A percentile compares a stretch with the other conserved stretches of the same genome.
These are phyloP conservation scores for Drosophila atroscutellata DNA, from an alignment of 2,888 invertebrate genomes.

Conservation along the genomic window DNA sequence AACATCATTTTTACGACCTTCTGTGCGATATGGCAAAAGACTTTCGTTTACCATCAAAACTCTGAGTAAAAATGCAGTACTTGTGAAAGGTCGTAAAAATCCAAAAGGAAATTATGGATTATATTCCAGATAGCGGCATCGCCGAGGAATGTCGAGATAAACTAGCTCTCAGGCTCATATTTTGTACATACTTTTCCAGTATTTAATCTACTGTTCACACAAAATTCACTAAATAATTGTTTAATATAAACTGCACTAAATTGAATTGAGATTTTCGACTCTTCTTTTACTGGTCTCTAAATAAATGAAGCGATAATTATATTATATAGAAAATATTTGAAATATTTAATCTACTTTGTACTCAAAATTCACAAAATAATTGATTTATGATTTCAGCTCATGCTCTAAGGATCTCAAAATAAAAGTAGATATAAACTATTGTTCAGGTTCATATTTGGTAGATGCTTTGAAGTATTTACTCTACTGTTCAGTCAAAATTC, in stretches of 20 bases:
- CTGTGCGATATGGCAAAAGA: slow-evolving; percentile 61
- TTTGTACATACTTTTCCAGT: slow-evolving; percentile 20
- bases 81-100: slow-evolving; percentile 70
- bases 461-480: neutral
- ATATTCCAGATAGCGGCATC: slow-evolving; percentile 62
- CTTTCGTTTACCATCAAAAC: slow-evolving; percentile 54
- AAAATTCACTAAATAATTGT: slow-evolving; percentile 7
- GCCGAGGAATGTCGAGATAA: slow-evolving; percentile 49
- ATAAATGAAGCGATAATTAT: neutral
- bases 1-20: slow-evolving; percentile 73
- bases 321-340: slow-evolving; percentile 8
- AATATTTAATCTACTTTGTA: slow-evolving; percentile 3
- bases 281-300: neutral
- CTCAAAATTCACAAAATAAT: neutral
- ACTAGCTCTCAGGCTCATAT: slow-evolving; percentile 39
- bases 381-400: neutral
- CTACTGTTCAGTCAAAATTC: neutral
- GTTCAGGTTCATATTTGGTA: neutral
- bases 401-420: neutral
- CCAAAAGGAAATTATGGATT: slow-evolving; percentile 58
- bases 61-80: slow-evolving; percentile 25
- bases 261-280: neutral
- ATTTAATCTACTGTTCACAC: slow-evolving; percentile 12
- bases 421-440: neutral
- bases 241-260: neutral